Conservation (phyloP, 1,140 invertebrate genomes). For the Belonocnema kinseyi region DNA sequence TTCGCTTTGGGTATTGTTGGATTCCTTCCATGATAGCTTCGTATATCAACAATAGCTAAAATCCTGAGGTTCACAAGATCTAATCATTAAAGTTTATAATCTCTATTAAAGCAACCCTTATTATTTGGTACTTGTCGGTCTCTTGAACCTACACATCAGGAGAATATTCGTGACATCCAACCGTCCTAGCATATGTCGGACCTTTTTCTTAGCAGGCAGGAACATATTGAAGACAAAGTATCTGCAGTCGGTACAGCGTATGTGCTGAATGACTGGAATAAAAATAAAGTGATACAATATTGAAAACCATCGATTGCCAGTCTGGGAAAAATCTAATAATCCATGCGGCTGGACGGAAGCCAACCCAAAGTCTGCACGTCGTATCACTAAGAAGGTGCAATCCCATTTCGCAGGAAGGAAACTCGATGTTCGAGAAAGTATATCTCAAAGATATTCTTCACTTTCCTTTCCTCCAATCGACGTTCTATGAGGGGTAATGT, state of each 20-base stretch:
- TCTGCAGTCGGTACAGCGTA: neutral
- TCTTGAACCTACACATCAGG: too few relatives aligned
- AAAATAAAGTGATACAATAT: conserved; percentile 46
- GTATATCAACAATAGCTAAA: conserved; percentile 5
- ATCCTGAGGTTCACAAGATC: neutral
- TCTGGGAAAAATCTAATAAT: conserved; percentile 60
- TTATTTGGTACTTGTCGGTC: too few relatives aligned
- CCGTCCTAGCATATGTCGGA: neutral
- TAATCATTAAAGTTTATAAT: too few relatives aligned
- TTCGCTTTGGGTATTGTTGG: conserved; percentile 13
- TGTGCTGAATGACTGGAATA: neutral
- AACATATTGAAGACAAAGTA: neutral
- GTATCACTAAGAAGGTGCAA: conserved; percentile 44
- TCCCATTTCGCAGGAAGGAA: conserved; percentile 40
- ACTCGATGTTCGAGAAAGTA: conserved; percentile 38
- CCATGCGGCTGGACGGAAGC: conserved; percentile 59
- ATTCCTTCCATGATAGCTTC: neutral
- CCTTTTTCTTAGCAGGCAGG: neutral
- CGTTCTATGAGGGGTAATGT: conserved; percentile 18
- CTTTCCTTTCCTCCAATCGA: neutral
- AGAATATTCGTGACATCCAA: too few relatives aligned
- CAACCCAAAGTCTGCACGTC: conserved; percentile 58
- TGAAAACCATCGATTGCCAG: conserved; percentile 55
- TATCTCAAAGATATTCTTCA: conserved; percentile 39
- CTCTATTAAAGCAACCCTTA: too few relatives aligned